Percentiles rank a stretch among this genome's conserved stretches.
Conservation (phyloP, 1,140 invertebrate species). For the Zaprionus tsacasi region DNA sequence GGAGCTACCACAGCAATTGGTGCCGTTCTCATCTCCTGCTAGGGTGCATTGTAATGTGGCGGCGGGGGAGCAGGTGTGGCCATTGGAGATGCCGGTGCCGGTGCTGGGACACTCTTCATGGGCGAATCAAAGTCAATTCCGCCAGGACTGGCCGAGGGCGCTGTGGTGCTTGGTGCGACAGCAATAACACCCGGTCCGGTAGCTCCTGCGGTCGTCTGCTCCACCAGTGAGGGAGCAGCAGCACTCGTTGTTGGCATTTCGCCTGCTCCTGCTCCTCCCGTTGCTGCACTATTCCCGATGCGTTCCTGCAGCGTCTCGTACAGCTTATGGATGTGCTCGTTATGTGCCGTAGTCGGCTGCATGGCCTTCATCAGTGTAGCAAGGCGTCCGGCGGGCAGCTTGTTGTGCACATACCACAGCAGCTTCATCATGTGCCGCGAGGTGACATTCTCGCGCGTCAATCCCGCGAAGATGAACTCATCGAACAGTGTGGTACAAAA, state of each 20-base stretch:
- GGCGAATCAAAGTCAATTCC: constrained; percentile 87
- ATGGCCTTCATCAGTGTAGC: constrained; percentile 94
- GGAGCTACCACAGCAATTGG: not conserved
- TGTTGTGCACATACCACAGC: constrained; percentile 95
- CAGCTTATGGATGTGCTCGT: constrained; percentile 92
- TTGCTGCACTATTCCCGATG: constrained; percentile 85
- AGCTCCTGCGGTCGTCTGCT: not conserved
- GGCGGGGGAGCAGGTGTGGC: constrained; percentile 84
- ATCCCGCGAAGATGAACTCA: constrained; percentile 96
- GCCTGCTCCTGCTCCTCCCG: constrained; percentile 65
- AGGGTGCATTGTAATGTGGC: constrained; percentile 86
- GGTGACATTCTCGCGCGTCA: constrained; percentile 96
- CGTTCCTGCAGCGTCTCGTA: constrained; percentile 92
- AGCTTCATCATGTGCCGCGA: constrained; percentile 94
- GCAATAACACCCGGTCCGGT: not conserved
- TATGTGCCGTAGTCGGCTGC: constrained; percentile 93
- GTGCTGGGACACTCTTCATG: constrained; percentile 92
- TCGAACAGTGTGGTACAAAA: constrained; percentile 98
- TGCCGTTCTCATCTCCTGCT: constrained; percentile 48
- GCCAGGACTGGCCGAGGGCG: not conserved
- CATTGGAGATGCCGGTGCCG: not conserved
- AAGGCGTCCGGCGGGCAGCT: constrained; percentile 91
- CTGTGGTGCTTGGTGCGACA: not conserved
- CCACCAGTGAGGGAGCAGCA: not conserved
- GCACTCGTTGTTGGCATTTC: not conserved